A percentile compares a stretch with the other conserved stretches of the same genome.
phyloP scores from a whole-genome alignment of 2,888 invertebrate genomes.

The Pycnomerus fuliginosus region DNA sequence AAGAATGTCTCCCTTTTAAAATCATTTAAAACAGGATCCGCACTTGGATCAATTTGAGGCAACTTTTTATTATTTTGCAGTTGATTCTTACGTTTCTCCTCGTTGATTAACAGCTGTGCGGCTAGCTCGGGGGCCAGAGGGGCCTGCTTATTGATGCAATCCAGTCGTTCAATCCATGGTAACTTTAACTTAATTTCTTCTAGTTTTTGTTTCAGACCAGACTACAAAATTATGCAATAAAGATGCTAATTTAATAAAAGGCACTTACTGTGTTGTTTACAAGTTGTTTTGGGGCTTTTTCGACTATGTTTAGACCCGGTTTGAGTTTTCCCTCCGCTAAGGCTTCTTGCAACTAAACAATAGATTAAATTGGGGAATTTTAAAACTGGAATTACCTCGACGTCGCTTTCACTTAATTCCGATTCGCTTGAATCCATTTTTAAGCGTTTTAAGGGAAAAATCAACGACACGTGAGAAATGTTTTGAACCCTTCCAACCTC shows the following conservation, averaged over 20 bases:
- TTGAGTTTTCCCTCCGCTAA: constrained; percentile 82
- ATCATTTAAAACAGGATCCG: constrained; percentile 85
- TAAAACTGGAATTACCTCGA: constrained; percentile 34
- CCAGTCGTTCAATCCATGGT: constrained; percentile 85
- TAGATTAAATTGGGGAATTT: constrained; percentile 14
- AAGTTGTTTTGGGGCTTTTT: constrained; percentile 58
- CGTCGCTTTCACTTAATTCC: constrained; percentile 42
- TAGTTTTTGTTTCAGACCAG: constrained; percentile 68
- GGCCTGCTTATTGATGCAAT: constrained; percentile 74
- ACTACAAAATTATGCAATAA: constrained; percentile 42
- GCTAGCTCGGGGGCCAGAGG: constrained; percentile 84
- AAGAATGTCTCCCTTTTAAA: constrained; percentile 88
- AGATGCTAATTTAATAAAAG: constrained; percentile 8
- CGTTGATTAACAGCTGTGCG: constrained; percentile 72
- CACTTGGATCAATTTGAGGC: constrained; percentile 61
- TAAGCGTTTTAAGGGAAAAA: no score
- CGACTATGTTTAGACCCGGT: constrained; percentile 78
- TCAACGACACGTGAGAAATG: no score
- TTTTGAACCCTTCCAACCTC: no score
- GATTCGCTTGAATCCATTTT: constrained; percentile 38
- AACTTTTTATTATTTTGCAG: constrained; percentile 71
- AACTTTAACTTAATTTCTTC: constrained; percentile 70
- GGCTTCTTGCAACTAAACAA: constrained; percentile 77
- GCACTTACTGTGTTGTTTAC: constrained; percentile 74
- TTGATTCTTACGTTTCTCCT: constrained; percentile 65